These are phyloP conservation scores for Brachionus rubens DNA, from an alignment of 1,140 invertebrate genomes.

Conservation along the genomic window DNA sequence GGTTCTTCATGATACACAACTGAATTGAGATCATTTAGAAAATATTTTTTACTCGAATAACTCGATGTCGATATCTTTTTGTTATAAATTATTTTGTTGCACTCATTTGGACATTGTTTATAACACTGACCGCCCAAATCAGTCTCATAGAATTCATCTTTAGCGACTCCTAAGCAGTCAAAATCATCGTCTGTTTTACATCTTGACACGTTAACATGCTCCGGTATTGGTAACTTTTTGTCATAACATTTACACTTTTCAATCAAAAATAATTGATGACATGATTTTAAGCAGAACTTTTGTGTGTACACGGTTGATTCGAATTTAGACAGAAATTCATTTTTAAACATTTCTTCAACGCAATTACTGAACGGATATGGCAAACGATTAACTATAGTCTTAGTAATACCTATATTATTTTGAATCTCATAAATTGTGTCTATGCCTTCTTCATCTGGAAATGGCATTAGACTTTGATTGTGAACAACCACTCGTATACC, in stretches of 20 bases:
- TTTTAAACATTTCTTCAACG: neutral
- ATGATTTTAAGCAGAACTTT: neutral
- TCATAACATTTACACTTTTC: constrained; percentile 19
- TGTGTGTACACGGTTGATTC: neutral
- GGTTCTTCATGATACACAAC: neutral
- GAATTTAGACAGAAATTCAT: neutral
- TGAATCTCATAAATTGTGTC: neutral
- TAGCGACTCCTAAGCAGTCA: neutral
- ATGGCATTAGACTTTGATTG: neutral
- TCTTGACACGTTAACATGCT: neutral
- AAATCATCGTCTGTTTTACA: neutral
- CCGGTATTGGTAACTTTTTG: neutral
- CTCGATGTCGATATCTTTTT: neutral
- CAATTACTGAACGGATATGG: neutral
- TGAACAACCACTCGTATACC: constrained; percentile 38
- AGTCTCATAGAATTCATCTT: neutral
- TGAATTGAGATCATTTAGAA: neutral
- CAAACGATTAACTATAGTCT: neutral
- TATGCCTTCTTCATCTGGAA: neutral
- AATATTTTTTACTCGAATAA: neutral
- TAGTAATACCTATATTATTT: neutral
- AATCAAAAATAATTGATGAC: constrained; percentile 4
- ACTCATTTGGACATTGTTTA: neutral
- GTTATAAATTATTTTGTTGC: neutral
- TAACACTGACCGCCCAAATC: neutral